phyloP scores from a whole-genome alignment of 2,797 vertebrate species.

The Carcharodon carcharias region DNA sequence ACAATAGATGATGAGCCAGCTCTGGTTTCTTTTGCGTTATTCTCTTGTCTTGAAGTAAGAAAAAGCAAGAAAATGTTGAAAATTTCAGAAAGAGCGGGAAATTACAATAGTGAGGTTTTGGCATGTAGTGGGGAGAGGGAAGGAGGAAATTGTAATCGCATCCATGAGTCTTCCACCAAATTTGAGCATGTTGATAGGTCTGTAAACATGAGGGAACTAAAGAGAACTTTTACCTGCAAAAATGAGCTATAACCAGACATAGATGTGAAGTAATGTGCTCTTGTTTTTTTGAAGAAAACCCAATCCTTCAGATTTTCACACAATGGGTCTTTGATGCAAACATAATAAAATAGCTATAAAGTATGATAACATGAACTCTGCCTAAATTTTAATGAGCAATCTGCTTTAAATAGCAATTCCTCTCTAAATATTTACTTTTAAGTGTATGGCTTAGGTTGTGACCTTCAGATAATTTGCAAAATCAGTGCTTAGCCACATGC shows the following conservation, averaged over 20 bases:
- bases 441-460: background rate
- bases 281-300: background rate
- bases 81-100: background rate
- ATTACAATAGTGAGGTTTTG: background rate
- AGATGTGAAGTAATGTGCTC: background rate
- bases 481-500: background rate
- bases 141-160: background rate
- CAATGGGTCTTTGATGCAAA: background rate
- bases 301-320: background rate
- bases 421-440: slow-evolving; percentile 4
- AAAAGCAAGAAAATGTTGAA: background rate
- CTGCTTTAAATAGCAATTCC: background rate
- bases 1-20: background rate
- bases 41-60: background rate
- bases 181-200: background rate
- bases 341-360: background rate
- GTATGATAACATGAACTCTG: background rate
- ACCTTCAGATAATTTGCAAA: background rate
- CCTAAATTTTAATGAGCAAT: background rate
- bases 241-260: too few species aligned
- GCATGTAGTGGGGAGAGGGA: too few species aligned
- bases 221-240: background rate
- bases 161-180: background rate
- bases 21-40: background rate
- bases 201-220: too few species aligned